phyloP scores from a whole-genome alignment of 1,140 invertebrate species.

The Conus betulinus region DNA sequence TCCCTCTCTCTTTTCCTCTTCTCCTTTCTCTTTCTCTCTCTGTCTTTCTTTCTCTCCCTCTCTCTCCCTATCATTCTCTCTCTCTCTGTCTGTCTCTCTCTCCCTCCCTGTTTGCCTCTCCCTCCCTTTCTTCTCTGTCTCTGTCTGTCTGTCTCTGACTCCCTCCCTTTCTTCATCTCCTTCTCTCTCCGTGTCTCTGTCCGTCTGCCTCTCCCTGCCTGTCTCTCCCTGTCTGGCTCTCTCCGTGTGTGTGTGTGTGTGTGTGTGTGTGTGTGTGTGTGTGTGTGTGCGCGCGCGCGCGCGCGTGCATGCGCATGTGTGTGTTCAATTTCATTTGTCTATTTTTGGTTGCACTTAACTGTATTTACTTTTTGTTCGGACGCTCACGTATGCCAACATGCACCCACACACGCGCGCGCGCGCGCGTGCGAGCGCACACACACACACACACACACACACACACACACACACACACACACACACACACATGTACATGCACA shows the following conservation, averaged over 20 bases:
- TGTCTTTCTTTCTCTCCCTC: conserved; percentile 19
- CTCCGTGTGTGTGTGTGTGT: not conserved
- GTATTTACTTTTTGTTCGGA: too few species aligned
- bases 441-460: too few species aligned
- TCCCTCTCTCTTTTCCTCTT: conserved; percentile 12
- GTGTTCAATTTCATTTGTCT: not conserved
- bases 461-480: too few species aligned
- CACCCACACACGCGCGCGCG: too few species aligned
- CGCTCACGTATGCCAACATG: too few species aligned
- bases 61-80: not conserved
- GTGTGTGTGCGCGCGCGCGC: too few species aligned
- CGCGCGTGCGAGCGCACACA: too few species aligned
- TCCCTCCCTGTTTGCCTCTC: not conserved
- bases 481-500: too few species aligned
- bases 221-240: too few species aligned
- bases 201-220: too few species aligned
- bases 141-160: conserved; percentile 4
- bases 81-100: not conserved
- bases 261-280: too few species aligned
- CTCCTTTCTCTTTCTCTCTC: not conserved
- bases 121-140: conserved; percentile 14
- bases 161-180: not conserved
- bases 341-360: not conserved
- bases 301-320: not conserved
- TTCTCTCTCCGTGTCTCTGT: not conserved